phyloP scores from a whole-genome alignment of 1,140 invertebrate species.

The Orius insidiosus region DNA sequence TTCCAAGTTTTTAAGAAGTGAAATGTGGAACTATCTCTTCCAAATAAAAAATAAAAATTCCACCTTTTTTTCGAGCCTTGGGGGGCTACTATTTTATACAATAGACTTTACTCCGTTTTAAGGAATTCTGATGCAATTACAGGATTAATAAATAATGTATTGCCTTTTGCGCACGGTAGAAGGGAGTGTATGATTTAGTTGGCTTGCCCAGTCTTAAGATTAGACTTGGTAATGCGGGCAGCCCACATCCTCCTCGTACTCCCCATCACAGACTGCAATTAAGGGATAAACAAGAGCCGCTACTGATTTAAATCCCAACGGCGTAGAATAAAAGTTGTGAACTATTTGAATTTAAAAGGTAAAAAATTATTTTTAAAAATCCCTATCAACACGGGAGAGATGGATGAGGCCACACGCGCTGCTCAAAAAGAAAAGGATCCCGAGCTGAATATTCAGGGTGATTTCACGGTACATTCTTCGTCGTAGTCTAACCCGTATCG shows the following conservation, averaged over 20 bases:
- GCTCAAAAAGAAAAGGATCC: neutral
- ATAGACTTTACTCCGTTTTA: no score
- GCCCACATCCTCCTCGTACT: slow-evolving; percentile 2
- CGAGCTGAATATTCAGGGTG: slow-evolving; percentile 5
- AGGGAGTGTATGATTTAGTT: slow-evolving; percentile 5
- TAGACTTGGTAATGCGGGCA: slow-evolving; percentile 11
- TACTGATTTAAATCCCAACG: slow-evolving; percentile 4
- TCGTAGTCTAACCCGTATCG: neutral
- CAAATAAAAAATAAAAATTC: no score
- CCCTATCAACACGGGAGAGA: neutral
- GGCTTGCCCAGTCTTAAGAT: neutral
- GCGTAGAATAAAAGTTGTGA: neutral
- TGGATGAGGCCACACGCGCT: neutral
- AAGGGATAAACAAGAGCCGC: slow-evolving; percentile 10
- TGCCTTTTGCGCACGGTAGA: no score
- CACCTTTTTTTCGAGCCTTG: no score
- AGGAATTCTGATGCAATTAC: no score
- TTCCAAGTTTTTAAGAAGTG: no score
- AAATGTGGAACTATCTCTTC: no score
- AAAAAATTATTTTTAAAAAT: neutral
- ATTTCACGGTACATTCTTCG: slow-evolving; percentile 12
- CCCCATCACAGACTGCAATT: slow-evolving; percentile 9
- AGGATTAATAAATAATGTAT: no score
- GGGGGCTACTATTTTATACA: no score
- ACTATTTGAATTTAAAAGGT: neutral